Evolutionary conservation across 2,888 invertebrate genomes (phyloP), one percentile per base, ranked within the genome.

Genomic region (Incurvaria masculella): DNA sequence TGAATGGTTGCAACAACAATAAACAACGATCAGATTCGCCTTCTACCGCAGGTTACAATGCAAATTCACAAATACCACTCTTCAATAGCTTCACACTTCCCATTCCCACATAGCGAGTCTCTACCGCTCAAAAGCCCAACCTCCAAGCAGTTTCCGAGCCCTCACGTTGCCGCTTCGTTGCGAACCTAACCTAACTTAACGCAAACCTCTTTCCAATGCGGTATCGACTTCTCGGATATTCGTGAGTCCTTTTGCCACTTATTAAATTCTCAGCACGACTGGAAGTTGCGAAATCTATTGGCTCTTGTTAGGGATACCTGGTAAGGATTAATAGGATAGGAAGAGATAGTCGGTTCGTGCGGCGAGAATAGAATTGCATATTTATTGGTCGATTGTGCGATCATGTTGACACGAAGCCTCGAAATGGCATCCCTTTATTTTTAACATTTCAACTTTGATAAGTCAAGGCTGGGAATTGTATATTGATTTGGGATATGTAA

Each of bases 181-280:
- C 33, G 11, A 33, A 3, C 14, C 14, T 14, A 14, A 11, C n/a
- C n/a, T n/a, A n/a, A n/a, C n/a, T n/a, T n/a, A 33, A 33, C 33
- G 33, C 33, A 33, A 33, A 33, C 33, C 14, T 14, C 14, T 4
- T 14, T 8, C 33, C 3, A 33, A 33, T 14, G 33, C 14, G 33
- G 11, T 14, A 11, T 14, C 3, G 33, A 33, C 33, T 33, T 14
- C 6, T 14, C 11, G 6, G 33, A 14, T 11, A 14, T 52, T 69
- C 68, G 69, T 68, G 68, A 65, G 63, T 55, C 53, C 52, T 46
- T 57, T 55, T 61, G 59, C 61, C 57, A 58, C 59, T 64, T 65
- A 69, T 66, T 72, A 70, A 71, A 71, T 33, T 70, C 69, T 64
- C 61, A 60, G 61, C 63, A 63, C 62, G 66, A 65, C 65, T 63